Percentiles rank a stretch among this genome's conserved stretches.
Evolutionary conservation across 2,888 invertebrate genomes (phyloP).

Genomic region (Ochropacha duplaris): DNA sequence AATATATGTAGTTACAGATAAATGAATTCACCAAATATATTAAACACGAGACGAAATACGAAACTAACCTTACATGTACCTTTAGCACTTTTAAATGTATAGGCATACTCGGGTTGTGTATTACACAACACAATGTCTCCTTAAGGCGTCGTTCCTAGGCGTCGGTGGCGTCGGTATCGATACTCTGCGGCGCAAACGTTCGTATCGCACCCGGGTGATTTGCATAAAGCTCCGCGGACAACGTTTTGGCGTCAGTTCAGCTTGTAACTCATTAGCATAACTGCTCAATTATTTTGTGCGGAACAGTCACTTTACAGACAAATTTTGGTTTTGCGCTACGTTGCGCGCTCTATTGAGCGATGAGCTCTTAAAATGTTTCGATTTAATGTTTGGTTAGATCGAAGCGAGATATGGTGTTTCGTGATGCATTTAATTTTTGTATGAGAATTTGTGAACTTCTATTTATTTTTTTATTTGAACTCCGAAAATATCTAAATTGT

Average conservation of each 20-base stretch:
- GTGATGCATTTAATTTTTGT: neutral
- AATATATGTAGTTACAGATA: too few relatives aligned
- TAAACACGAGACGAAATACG: neutral
- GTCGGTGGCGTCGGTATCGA: neutral
- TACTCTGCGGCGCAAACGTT: slow-evolving; percentile 24
- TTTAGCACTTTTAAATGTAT: neutral
- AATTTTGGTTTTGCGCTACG: slow-evolving; percentile 67
- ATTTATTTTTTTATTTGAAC: neutral
- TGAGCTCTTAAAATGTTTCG: slow-evolving; percentile 32
- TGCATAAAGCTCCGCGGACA: slow-evolving; percentile 75
- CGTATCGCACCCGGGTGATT: slow-evolving; percentile 53
- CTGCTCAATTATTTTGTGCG: slow-evolving; percentile 78
- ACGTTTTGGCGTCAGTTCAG: slow-evolving; percentile 74
- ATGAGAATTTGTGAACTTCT: too few relatives aligned
- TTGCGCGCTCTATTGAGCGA: slow-evolving; percentile 47
- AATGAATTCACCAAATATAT: neutral
- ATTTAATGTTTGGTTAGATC: neutral
- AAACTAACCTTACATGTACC: neutral
- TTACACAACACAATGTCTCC: slow-evolving; percentile 7
- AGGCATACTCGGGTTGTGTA: neutral
- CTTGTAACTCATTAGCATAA: slow-evolving; percentile 77
- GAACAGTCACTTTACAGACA: slow-evolving; percentile 73
- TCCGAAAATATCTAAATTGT: slow-evolving; percentile 23
- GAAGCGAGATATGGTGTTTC: neutral
- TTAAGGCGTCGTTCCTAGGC: slow-evolving; percentile 7